Percentiles rank a stretch among this genome's conserved stretches.
These are phyloP conservation scores for Eriosoma lanigerum DNA, from an alignment of 1,140 invertebrate genomes.

Conservation along the genomic window DNA sequence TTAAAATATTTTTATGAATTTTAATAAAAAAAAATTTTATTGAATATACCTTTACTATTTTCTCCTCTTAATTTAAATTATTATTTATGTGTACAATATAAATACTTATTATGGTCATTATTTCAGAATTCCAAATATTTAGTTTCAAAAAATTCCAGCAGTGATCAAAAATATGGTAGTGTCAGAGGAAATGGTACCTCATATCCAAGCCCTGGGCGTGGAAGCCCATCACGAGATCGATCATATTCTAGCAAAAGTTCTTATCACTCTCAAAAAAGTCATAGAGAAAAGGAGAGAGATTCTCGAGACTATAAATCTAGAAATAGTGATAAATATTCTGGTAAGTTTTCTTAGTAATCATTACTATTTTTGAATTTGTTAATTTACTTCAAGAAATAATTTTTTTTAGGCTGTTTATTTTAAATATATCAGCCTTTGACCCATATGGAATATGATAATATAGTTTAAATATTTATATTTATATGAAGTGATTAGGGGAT, in stretches of 20 bases:
- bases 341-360: constrained; percentile 59
- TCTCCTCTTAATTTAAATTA: not conserved
- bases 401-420: too few species aligned
- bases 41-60: too few species aligned
- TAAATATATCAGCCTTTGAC: too few species aligned
- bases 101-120: too few species aligned
- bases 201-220: constrained; percentile 32
- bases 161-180: constrained; percentile 48
- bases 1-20: too few species aligned
- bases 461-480: too few species aligned
- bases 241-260: constrained; percentile 75
- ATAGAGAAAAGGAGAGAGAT: constrained; percentile 83
- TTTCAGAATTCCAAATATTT: constrained; percentile 74
- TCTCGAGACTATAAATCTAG: constrained; percentile 85
- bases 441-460: too few species aligned
- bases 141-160: constrained; percentile 65
- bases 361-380: too few species aligned
- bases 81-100: not conserved
- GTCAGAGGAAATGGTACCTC: constrained; percentile 46
- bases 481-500: too few species aligned
- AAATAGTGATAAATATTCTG: constrained; percentile 73
- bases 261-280: constrained; percentile 69
- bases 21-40: too few species aligned
- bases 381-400: too few species aligned
- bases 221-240: constrained; percentile 61